phyloP scores from a whole-genome alignment of 64 coral and sea anemone species.

The Stichodactyla mertensii region DNA sequence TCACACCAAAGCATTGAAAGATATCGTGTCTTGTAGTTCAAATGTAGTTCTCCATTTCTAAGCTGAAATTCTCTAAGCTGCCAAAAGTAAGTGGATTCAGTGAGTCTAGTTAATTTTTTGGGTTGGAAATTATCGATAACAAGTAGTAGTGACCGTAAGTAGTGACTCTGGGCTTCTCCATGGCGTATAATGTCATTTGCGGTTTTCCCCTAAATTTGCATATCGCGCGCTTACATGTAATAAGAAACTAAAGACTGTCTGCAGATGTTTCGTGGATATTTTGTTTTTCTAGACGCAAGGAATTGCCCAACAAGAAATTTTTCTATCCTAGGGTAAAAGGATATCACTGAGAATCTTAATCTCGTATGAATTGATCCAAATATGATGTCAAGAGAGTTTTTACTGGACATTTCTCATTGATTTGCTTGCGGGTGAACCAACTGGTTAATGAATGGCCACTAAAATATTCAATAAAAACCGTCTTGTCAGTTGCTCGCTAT shows the following conservation, averaged over 20 bases:
- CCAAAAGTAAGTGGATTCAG: background rate
- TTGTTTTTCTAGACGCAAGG: background rate
- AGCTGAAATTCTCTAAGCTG: background rate
- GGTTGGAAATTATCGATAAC: background rate
- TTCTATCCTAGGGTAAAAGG: background rate
- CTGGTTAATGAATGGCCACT: background rate
- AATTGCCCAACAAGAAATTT: background rate
- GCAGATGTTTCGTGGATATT: background rate
- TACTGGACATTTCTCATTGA: background rate
- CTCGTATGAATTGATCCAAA: background rate
- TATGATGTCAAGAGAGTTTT: background rate
- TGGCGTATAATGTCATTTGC: background rate
- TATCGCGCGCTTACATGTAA: background rate
- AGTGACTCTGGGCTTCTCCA: background rate
- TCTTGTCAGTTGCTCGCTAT: background rate
- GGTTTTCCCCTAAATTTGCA: constrained; percentile 11
- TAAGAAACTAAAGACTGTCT: background rate
- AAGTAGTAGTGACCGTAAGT: too few relatives aligned
- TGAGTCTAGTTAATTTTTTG: background rate
- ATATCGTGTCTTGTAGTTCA: background rate
- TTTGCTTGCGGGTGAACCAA: background rate
- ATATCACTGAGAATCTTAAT: background rate
- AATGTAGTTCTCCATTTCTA: background rate
- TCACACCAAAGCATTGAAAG: background rate
- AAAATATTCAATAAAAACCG: background rate